Evolutionary conservation across 2,113 vertebrate genomes (phyloP), one percentile per base, ranked within the genome.

Genomic region (Physeter macrocephalus): DNA sequence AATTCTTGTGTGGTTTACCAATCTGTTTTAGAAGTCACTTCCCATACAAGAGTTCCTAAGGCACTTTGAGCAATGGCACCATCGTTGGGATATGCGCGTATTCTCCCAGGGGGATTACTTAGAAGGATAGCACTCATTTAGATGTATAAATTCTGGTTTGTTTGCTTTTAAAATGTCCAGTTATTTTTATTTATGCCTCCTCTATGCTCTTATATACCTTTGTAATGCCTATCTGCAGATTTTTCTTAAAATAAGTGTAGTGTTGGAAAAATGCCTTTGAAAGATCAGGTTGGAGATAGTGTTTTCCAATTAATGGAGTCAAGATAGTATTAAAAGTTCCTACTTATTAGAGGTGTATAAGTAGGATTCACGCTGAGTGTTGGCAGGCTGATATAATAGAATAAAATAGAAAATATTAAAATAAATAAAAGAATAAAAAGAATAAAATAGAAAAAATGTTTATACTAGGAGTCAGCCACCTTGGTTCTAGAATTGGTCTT

Each of bases 141-240:
- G 66, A 72, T 94, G 43, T 88, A 93, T 90, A 90, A 88, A 96
- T 96, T 97, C 84, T 90, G 31, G 84, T 57, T 96, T 96, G 49
- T 92, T 97, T 96, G 77, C 88, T 81, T 96, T 96, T 90, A 82
- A 96, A 95, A 96, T 88, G 90, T 77, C 71, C 74, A 95, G 59
- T 96, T 96, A 92, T 77, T 92, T 98, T 97, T 95, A 97, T 72
- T 96, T 57, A 94, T 96, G 52, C 41, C 27, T 94, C 75, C 18
- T 72, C 49, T 83, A 43, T 90, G n/a, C 20, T 95, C 43, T 80
- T 82, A 80, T 72, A 61, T 90, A 94, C 95, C 81, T 94, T 94
- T 87, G 67, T 88, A 94, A 97, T 94, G 52, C 18, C 52, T 92
- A 87, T 90, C 78, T 92, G 54, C 29, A 96, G 49, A 72, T 94